These are phyloP conservation scores for Littorina saxatilis DNA, from an alignment of 1,140 invertebrate genomes.

Conservation along the genomic window DNA sequence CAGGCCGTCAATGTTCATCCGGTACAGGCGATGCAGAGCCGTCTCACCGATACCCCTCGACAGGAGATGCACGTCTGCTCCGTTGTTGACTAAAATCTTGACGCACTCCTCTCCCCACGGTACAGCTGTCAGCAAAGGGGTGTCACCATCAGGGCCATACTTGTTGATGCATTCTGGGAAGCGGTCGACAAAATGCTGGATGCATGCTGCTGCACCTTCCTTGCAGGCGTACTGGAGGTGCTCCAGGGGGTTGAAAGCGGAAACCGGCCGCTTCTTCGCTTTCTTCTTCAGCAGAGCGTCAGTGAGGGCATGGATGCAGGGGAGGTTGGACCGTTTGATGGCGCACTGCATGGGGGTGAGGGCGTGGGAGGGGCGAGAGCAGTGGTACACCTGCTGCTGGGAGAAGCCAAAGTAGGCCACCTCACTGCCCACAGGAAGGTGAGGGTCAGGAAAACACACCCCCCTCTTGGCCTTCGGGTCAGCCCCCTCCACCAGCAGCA, in stretches of 20 bases:
- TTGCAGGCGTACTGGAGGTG: constrained; percentile 67
- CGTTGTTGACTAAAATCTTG: constrained; percentile 62
- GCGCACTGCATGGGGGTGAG: constrained; percentile 58
- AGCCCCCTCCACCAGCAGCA: constrained; percentile 56
- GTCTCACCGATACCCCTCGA: constrained; percentile 63
- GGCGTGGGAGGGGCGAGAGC: constrained; percentile 42
- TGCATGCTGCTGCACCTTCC: constrained; percentile 63
- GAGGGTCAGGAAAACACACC: constrained; percentile 68
- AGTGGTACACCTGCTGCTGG: constrained; percentile 56
- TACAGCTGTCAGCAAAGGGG: constrained; percentile 67
- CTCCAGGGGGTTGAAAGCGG: not conserved
- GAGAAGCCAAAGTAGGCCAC: constrained; percentile 57
- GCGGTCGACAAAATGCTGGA: constrained; percentile 60
- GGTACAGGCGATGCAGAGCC: constrained; percentile 69
- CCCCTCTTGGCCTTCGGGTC: constrained; percentile 50
- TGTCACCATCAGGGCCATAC: constrained; percentile 60
- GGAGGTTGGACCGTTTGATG: constrained; percentile 57
- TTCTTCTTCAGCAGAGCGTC: not conserved
- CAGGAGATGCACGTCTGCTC: constrained; percentile 62
- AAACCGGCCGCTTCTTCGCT: not conserved
- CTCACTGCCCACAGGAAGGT: constrained; percentile 51
- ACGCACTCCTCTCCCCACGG: constrained; percentile 68
- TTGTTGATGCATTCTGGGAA: constrained; percentile 63
- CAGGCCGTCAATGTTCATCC: constrained; percentile 67
- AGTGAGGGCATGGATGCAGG: constrained; percentile 47